Base-by-base conservation (phyloP, 2,113 vertebrate species). In the Campylomormyrus numenius region DNA sequence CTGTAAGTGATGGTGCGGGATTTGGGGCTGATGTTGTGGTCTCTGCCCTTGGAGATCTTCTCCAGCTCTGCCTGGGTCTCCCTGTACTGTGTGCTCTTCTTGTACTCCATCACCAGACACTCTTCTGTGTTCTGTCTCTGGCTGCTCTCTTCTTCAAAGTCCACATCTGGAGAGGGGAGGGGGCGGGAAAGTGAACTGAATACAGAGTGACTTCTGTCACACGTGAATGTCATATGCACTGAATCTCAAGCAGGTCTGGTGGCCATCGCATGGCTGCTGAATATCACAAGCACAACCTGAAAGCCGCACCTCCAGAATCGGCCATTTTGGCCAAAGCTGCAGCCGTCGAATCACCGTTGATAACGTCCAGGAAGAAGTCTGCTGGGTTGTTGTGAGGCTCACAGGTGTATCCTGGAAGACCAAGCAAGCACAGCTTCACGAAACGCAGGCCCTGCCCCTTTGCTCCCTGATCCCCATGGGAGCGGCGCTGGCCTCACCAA, bases 311-410 rank as follows among this genome's bases (percentile, higher is more conserved):
- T 95, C 90, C 84, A 0, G 31, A 88, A 27, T 53, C 84, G 0
- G 92, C 66, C 0, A 8, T 0, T 77, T 89, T 95, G 90, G 27
- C 95, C 88, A 94, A 49, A 0, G 91, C 2, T 27, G 96, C 93
- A 0, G 96, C 96, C 0, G 95, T 96, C 0, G 96, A 97, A 91
- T 99, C 97, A 90, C 98, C 97, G 0, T 99, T 99, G 87, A 99
- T 98, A 90, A 99, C 24, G 0, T 99, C 98, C 91, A 99, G 94
- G 93, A 99, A 99, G 88, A 99, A 99, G 93, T 99, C 98, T 0
- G 98, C 97, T 0, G 98, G 98, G 91, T 99, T 99, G 94, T 99
- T 99, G 93, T 97, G 97, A 0, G 97, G 91, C 92, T 99, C 98
- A 46, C 98, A 99, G 21, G 90, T 94, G 88, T 97, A 97, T 48